Evolutionary conservation across 64 coral and sea anemone genomes (phyloP).

Genomic region (Platygyra sinensis): DNA sequence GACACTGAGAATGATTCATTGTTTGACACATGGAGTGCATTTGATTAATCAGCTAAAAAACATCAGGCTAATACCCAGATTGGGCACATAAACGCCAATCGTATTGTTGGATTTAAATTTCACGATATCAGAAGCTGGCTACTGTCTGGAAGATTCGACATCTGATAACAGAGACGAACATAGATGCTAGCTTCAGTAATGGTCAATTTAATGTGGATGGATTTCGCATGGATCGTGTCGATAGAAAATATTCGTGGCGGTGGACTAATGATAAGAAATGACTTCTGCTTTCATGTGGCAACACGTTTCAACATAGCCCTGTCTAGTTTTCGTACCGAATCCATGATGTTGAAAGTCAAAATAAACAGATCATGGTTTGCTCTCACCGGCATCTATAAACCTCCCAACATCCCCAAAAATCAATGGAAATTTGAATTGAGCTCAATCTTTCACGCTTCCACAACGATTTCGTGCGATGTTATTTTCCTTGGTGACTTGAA

Average conservation of each 20-base stretch:
- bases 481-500: slow-evolving; percentile 73
- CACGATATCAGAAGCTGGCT: no score
- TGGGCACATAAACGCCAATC: slow-evolving; percentile 57
- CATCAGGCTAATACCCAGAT: slow-evolving; percentile 56
- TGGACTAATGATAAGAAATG: slow-evolving; percentile 65
- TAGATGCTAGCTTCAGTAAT: slow-evolving; percentile 71
- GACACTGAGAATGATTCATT: slow-evolving; percentile 50
- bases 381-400: slow-evolving; percentile 43
- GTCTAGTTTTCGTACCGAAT: slow-evolving; percentile 48
- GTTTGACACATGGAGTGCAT: slow-evolving; percentile 57
- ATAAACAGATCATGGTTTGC: slow-evolving; percentile 55
- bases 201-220: slow-evolving; percentile 48
- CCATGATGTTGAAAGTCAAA: slow-evolving; percentile 60
- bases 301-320: slow-evolving; percentile 41
- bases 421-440: slow-evolving; percentile 67
- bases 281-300: slow-evolving; percentile 53
- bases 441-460: slow-evolving; percentile 43
- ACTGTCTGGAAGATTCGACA: slow-evolving; percentile 62
- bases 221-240: slow-evolving; percentile 50
- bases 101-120: slow-evolving; percentile 63
- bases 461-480: slow-evolving; percentile 55
- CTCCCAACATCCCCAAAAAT: slow-evolving; percentile 47
- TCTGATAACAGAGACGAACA: slow-evolving; percentile 63
- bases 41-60: slow-evolving; percentile 56
- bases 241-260: slow-evolving; percentile 62